Evolutionary conservation across 2,888 invertebrate species (phyloP).

Genomic region (Callinectes sapidus): DNA sequence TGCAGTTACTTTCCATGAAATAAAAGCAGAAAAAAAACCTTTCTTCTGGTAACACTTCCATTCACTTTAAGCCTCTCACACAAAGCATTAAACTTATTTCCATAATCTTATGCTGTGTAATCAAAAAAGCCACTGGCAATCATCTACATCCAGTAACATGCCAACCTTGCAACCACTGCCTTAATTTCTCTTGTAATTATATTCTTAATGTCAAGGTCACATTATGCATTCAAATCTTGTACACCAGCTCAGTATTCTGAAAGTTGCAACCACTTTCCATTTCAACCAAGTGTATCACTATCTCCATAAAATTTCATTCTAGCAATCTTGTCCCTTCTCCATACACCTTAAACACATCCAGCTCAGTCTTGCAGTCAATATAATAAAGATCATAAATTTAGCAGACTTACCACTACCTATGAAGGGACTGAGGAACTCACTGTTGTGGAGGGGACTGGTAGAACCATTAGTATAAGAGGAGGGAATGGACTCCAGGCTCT

Average conservation of each 20-base stretch:
- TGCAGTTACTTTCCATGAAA: not conserved
- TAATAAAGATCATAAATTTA: not conserved
- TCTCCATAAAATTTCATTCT: not conserved
- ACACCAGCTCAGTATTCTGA: not conserved
- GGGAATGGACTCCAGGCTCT: conserved; percentile 93
- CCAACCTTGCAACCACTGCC: not conserved
- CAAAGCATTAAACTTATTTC: no score
- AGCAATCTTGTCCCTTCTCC: not conserved
- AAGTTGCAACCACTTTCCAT: not conserved
- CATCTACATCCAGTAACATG: not conserved
- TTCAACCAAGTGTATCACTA: not conserved
- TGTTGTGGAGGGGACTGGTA: conserved; percentile 75
- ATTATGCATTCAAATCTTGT: not conserved
- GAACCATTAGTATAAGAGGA: conserved; percentile 92
- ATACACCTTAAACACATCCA: not conserved
- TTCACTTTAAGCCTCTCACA: no score
- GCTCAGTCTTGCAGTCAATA: not conserved
- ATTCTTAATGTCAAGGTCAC: not conserved
- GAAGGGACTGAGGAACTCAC: conserved; percentile 65
- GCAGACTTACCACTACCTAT: conserved; percentile 23
- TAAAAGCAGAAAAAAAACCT: not conserved
- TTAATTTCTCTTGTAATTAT: not conserved
- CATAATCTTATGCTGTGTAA: no score
- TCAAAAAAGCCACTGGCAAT: no score
- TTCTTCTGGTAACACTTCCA: not conserved